Conservation (phyloP, 2,888 invertebrate species). For the Euclidia mi region DNA sequence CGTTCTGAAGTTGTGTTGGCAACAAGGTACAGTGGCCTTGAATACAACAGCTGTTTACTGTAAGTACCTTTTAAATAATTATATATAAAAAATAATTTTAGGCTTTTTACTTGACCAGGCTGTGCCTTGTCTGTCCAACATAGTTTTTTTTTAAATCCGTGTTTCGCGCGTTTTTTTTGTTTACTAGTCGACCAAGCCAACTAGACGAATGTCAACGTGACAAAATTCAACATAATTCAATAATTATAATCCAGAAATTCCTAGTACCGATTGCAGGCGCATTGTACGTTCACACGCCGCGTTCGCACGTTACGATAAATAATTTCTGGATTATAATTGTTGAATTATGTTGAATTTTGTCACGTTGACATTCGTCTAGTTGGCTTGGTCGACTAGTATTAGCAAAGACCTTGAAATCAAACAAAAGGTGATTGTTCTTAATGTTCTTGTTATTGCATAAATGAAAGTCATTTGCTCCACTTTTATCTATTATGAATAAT, state of each 20-base stretch:
- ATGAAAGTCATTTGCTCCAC: constrained; percentile 31
- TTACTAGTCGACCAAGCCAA: too few species aligned
- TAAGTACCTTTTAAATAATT: constrained; percentile 61
- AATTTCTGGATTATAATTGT: too few species aligned
- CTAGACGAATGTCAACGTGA: too few species aligned
- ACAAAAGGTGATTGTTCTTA: constrained; percentile 22
- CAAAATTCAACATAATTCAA: too few species aligned
- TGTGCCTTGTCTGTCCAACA: not conserved
- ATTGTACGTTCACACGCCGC: too few species aligned
- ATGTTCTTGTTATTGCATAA: constrained; percentile 14
- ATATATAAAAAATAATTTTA: constrained; percentile 1
- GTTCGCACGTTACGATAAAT: too few species aligned
- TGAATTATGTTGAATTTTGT: too few species aligned
- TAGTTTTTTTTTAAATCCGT: not conserved
- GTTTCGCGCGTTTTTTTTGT: constrained; percentile 42
- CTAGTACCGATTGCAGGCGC: too few species aligned
- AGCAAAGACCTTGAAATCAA: constrained; percentile 42
- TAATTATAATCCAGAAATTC: too few species aligned
- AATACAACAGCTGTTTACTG: constrained; percentile 80
- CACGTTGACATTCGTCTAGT: too few species aligned
- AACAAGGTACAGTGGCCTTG: constrained; percentile 80
- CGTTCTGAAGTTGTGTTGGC: constrained; percentile 68
- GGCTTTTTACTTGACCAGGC: not conserved
- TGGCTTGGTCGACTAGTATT: too few species aligned
- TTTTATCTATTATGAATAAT: constrained; percentile 7